A percentile compares a stretch with the other conserved stretches of the same genome.
These are phyloP conservation scores for Isaurus tuberculatus DNA, from an alignment of 92 coral and sea anemone genomes.

Conservation along the genomic window DNA sequence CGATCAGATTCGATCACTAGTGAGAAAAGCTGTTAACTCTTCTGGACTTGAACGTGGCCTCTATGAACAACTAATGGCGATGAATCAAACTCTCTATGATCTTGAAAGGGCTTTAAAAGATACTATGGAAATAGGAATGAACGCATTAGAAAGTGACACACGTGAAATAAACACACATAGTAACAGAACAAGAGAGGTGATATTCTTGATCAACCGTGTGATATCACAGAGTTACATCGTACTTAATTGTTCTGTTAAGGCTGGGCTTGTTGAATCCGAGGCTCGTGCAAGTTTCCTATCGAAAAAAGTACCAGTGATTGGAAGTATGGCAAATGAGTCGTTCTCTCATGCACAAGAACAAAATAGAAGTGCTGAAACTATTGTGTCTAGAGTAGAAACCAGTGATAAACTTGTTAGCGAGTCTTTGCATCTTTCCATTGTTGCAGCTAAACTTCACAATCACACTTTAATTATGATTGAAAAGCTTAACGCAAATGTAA, in stretches of 20 bases:
- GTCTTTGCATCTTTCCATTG: slow-evolving; percentile 15
- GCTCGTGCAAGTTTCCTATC: slow-evolving; percentile 44
- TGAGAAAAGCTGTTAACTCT: slow-evolving; percentile 69
- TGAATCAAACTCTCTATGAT: slow-evolving; percentile 70
- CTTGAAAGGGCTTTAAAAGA: slow-evolving; percentile 61
- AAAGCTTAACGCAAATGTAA: slow-evolving; percentile 44
- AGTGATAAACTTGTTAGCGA: slow-evolving; percentile 37
- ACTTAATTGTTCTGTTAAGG: slow-evolving; percentile 60
- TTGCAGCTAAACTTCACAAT: slow-evolving; percentile 34
- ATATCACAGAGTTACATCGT: slow-evolving; percentile 51
- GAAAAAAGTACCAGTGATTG: slow-evolving; percentile 57
- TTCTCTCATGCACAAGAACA: slow-evolving; percentile 53
- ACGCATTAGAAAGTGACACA: slow-evolving; percentile 52
- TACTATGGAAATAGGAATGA: slow-evolving; percentile 65
- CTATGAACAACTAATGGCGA: slow-evolving; percentile 54
- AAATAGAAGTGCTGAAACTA: slow-evolving; percentile 61
- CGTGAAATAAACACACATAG: slow-evolving; percentile 30
- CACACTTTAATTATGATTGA: slow-evolving; percentile 35
- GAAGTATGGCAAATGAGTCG: slow-evolving; percentile 57
- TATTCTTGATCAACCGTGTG: slow-evolving; percentile 51
- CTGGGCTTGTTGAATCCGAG: slow-evolving; percentile 56
- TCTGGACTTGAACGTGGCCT: slow-evolving; percentile 69
- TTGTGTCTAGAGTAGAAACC: slow-evolving; percentile 49
- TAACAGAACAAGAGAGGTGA: slow-evolving; percentile 57
- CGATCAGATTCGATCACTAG: slow-evolving; percentile 49